Conservation (phyloP, 2,113 vertebrate species). For the Mesembrinibis cayennensis region DNA sequence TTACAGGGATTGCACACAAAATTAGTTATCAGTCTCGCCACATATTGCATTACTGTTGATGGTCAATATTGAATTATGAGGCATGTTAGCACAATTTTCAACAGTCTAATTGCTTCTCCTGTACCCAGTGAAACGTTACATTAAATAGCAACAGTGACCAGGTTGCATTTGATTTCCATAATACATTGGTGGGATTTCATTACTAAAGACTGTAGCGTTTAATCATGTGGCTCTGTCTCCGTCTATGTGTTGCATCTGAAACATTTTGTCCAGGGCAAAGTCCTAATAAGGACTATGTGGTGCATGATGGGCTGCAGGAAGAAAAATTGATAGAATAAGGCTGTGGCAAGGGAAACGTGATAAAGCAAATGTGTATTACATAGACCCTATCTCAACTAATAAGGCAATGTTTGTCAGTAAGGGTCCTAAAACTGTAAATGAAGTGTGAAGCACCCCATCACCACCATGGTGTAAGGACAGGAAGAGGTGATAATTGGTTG, state of each 20-base stretch:
- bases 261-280: not conserved
- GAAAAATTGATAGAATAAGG: not conserved
- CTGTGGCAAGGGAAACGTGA: not conserved
- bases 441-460: not conserved
- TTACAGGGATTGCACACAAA: conserved; percentile 37
- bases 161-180: conserved; percentile 80
- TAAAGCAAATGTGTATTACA: not conserved
- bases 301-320: not conserved
- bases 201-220: conserved; percentile 63
- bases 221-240: conserved; percentile 68
- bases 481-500: not conserved
- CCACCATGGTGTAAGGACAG: not conserved
- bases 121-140: conserved; percentile 77
- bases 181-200: conserved; percentile 77
- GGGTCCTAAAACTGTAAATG: not conserved
- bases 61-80: conserved; percentile 70
- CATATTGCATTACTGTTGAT: conserved; percentile 35
- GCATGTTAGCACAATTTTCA: conserved; percentile 65
- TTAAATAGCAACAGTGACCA: conserved; percentile 78
- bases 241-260: conserved; percentile 32
- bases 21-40: conserved; percentile 54
- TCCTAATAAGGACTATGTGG: not conserved
- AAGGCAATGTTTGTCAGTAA: not conserved
- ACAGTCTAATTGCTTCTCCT: conserved; percentile 74
- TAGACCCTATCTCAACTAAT: not conserved